phyloP scores from a whole-genome alignment of 2,113 vertebrate genomes.

The Sylvietta virens region DNA sequence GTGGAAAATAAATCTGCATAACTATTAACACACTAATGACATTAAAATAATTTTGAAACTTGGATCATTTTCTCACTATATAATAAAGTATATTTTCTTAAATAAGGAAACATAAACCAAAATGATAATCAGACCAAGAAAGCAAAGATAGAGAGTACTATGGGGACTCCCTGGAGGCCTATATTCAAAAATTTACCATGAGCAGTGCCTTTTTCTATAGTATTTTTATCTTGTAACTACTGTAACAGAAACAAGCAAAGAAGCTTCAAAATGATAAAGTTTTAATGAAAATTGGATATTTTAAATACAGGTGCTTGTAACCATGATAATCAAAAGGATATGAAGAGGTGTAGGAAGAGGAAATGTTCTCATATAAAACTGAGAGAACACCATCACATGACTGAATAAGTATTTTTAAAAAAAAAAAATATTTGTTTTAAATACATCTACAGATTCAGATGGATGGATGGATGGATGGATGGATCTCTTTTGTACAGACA shows the following conservation, averaged over 20 bases:
- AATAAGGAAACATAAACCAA: not conserved
- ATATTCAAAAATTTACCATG: not conserved
- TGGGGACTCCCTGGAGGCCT: not conserved
- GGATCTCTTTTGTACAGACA: not conserved
- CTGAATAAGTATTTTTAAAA: not conserved
- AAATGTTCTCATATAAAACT: not conserved
- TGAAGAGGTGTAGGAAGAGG: not conserved
- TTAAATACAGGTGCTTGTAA: not conserved
- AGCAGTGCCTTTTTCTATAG: not conserved
- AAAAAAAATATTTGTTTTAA: not conserved
- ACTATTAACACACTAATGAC: not conserved
- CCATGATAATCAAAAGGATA: not conserved
- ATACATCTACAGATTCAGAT: not conserved
- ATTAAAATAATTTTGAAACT: not conserved
- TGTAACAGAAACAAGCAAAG: not conserved
- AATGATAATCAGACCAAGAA: not conserved
- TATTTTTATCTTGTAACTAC: not conserved
- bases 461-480: not conserved
- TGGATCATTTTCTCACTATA: not conserved
- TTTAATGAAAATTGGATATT: not conserved
- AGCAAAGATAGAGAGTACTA: not conserved
- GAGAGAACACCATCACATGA: not conserved
- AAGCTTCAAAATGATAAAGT: not conserved
- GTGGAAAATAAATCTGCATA: not conserved
- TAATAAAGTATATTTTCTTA: not conserved